These are phyloP conservation scores for Eriocheir sinensis DNA, from an alignment of 1,140 invertebrate species.

Conservation along the genomic window DNA sequence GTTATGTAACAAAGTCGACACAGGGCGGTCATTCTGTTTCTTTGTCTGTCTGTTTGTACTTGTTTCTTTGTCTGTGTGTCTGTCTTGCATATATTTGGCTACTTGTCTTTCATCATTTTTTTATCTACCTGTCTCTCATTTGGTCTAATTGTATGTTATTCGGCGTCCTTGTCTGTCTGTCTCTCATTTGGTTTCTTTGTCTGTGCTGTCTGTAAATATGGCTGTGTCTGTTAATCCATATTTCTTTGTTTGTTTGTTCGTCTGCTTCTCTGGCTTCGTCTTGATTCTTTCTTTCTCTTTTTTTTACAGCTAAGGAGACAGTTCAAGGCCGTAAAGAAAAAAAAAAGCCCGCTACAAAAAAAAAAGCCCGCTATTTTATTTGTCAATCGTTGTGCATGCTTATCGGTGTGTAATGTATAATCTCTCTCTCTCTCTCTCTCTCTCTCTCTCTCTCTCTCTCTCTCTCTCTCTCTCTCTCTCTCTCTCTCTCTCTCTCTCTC, in stretches of 20 bases:
- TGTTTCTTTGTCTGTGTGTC: neutral
- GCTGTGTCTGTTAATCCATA: neutral
- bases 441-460: conserved; percentile 9
- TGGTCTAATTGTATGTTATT: neutral
- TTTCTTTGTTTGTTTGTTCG: neutral
- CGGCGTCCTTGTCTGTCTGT: neutral
- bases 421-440: too few relatives aligned
- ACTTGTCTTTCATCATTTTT: neutral
- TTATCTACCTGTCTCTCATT: neutral
- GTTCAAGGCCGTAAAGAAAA: too few relatives aligned
- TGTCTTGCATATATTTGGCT: neutral
- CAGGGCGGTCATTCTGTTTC: neutral
- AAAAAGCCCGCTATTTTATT: too few relatives aligned
- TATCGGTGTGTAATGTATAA: too few relatives aligned
- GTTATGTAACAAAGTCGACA: neutral
- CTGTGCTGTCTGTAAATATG: too few relatives aligned
- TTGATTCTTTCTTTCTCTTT: neutral
- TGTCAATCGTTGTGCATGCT: too few relatives aligned
- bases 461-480: neutral
- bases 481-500: too few relatives aligned
- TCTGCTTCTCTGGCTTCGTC: too few relatives aligned
- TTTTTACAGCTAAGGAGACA: neutral
- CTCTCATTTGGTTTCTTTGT: neutral
- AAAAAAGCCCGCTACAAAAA: too few relatives aligned
- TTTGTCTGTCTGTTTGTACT: neutral